Evolutionary conservation across 2,888 invertebrate genomes (phyloP).

Genomic region (Sialis fuliginosa): DNA sequence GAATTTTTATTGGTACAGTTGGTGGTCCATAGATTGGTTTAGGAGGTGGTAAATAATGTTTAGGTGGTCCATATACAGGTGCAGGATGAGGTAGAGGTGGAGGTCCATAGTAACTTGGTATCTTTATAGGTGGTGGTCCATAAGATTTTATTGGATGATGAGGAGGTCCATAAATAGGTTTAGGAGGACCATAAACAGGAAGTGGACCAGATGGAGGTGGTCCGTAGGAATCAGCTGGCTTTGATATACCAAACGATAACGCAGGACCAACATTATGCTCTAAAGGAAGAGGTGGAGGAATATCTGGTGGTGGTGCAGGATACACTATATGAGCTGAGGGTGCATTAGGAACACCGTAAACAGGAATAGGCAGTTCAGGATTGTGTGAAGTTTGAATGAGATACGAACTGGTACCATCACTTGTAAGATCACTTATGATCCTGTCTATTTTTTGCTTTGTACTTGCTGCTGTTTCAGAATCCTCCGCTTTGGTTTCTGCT

Average conservation of each 20-base stretch:
- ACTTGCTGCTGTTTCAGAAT: conserved; percentile 19
- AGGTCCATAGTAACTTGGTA: conserved; percentile 7
- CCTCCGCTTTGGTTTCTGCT: conserved; percentile 17
- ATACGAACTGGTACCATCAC: conserved; percentile 14
- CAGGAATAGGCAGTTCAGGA: conserved; percentile 34
- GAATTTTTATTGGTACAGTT: conserved; percentile 15
- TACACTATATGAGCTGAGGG: conserved; percentile 25
- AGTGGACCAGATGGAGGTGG: conserved; percentile 23
- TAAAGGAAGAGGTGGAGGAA: conserved; percentile 20
- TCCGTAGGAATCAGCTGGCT: conserved; percentile 33
- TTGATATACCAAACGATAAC: conserved; percentile 33
- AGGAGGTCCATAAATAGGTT: background rate
- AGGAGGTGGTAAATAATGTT: conserved; percentile 27
- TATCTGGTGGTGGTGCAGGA: conserved; percentile 28
- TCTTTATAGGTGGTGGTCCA: conserved; percentile 28
- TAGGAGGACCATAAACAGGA: background rate
- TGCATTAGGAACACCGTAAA: conserved; percentile 38
- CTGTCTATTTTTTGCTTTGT: conserved; percentile 19
- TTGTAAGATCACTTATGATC: conserved; percentile 11
- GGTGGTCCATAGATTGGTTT: conserved; percentile 17
- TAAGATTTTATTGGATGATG: conserved; percentile 15
- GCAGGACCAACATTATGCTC: conserved; percentile 4
- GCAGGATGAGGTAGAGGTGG: conserved; percentile 25
- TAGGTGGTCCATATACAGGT: conserved; percentile 26
- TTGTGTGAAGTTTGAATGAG: conserved; percentile 20